These are phyloP conservation scores for Trachelus troglodyta DNA, from an alignment of 2,888 invertebrate genomes.

Conservation along the genomic window DNA sequence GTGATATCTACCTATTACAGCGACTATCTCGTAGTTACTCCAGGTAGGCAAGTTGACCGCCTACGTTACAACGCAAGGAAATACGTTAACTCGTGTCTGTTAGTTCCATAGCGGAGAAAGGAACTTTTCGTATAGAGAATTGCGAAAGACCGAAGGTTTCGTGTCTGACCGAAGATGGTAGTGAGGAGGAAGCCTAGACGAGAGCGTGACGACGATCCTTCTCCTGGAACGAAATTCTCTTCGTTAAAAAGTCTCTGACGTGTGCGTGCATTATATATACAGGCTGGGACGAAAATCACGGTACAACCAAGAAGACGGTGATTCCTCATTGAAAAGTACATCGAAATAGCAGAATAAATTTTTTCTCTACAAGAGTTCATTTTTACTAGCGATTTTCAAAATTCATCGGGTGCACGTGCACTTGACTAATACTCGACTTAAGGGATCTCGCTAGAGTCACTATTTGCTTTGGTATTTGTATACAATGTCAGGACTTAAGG, in stretches of 20 bases:
- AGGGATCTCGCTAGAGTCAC: no score
- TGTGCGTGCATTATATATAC: background rate
- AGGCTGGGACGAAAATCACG: no score
- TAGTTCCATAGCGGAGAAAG: conserved; percentile 30
- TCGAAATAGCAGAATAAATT: no score
- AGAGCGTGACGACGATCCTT: background rate
- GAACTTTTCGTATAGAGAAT: conserved; percentile 28
- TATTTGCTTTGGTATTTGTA: no score
- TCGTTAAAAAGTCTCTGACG: background rate
- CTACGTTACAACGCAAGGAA: conserved; percentile 26
- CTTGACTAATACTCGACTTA: no score
- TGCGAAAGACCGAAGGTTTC: conserved; percentile 38
- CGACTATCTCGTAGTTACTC: background rate
- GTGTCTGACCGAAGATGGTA: conserved; percentile 44
- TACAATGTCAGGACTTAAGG: no score
- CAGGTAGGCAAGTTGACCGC: background rate
- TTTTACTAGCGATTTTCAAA: no score
- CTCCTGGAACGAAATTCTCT: background rate
- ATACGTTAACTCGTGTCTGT: conserved; percentile 30
- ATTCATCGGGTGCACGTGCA: no score
- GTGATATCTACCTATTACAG: background rate
- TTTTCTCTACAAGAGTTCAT: no score
- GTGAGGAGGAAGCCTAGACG: conserved; percentile 29
- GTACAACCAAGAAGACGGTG: no score
- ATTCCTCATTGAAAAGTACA: no score